Conservation (phyloP, 64 coral and sea anemone genomes). For the Stichodactyla helianthus region DNA sequence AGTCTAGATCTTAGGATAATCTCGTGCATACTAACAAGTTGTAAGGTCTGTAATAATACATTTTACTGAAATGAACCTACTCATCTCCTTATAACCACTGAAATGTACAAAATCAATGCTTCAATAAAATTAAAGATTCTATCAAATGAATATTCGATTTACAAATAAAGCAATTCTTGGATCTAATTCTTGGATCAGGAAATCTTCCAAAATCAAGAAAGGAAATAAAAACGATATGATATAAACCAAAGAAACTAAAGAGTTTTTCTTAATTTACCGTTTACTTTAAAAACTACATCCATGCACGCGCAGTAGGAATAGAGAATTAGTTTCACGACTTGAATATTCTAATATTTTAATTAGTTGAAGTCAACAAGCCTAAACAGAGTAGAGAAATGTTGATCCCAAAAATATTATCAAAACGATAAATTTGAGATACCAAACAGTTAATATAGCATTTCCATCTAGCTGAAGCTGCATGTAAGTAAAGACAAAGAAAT, state of each 20-base stretch:
- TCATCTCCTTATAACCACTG: no score
- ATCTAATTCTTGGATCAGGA: neutral
- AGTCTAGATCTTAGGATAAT: no score
- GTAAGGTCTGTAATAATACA: no score
- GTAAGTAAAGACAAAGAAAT: neutral
- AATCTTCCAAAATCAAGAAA: neutral
- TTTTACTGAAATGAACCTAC: no score
- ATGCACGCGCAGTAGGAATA: neutral
- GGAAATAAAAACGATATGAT: neutral
- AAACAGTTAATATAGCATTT: neutral
- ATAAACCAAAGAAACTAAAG: neutral
- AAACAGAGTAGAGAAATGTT: neutral
- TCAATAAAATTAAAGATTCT: no score
- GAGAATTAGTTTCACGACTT: neutral
- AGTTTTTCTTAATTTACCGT: neutral
- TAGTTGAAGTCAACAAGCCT: neutral
- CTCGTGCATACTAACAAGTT: no score
- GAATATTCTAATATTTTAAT: neutral
- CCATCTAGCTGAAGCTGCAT: neutral
- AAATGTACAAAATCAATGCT: no score
- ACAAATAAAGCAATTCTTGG: neutral
- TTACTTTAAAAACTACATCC: neutral
- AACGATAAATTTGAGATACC: neutral
- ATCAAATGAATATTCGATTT: neutral
- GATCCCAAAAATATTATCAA: neutral